A percentile compares a stretch with the other conserved stretches of the same genome.
phyloP scores from a whole-genome alignment of 2,113 vertebrate genomes.

The Epinephelus lanceolatus region DNA sequence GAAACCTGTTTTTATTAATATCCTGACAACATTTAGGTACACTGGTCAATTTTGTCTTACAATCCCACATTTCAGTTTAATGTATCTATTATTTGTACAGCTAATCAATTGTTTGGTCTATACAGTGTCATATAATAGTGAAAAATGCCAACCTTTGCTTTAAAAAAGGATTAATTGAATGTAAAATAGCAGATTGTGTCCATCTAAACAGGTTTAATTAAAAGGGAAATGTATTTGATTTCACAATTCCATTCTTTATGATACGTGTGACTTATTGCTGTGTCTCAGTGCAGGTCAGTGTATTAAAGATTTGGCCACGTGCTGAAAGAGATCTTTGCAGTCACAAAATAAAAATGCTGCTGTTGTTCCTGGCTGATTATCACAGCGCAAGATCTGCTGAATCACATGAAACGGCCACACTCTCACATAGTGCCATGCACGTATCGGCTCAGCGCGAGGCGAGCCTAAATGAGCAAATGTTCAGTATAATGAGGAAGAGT shows the following conservation, averaged over 20 bases:
- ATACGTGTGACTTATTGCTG: constrained; percentile 9
- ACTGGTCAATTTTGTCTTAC: background rate
- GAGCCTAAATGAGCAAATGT: constrained; percentile 3
- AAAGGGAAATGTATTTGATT: constrained; percentile 12
- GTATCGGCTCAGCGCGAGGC: background rate
- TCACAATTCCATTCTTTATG: background rate
- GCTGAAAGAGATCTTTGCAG: constrained; percentile 2
- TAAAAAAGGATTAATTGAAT: background rate
- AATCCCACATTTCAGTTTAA: background rate
- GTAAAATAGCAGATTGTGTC: background rate
- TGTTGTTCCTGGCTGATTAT: constrained; percentile 18
- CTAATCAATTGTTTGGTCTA: background rate
- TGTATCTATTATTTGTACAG: background rate
- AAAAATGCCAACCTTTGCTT: background rate
- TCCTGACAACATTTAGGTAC: background rate
- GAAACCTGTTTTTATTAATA: background rate
- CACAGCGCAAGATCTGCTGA: constrained; percentile 33
- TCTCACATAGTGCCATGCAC: constrained; percentile 2
- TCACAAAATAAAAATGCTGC: constrained; percentile 4
- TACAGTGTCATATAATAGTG: background rate
- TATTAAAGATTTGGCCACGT: constrained; percentile 11
- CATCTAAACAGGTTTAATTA: background rate
- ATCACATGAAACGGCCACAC: constrained; percentile 21
- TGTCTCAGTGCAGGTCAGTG: background rate
- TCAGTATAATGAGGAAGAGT: background rate